Evolutionary conservation across 2,113 vertebrate genomes (phyloP), one percentile per base, ranked within the genome.

Genomic region (Corvus cornix): DNA sequence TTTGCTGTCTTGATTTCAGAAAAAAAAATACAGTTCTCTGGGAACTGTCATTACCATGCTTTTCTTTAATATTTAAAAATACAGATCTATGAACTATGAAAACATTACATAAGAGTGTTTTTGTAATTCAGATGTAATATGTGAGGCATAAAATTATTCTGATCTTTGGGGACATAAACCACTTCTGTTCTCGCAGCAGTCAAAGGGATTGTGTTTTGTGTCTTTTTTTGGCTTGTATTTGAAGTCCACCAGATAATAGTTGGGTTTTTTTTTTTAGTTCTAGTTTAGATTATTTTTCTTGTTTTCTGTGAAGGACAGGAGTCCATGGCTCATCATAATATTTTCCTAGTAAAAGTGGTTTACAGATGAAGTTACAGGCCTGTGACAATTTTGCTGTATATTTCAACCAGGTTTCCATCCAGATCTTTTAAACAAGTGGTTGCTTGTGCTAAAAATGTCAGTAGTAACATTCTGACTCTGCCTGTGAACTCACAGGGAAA

Each of bases 61-160:
- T 79, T 86, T 93, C 53, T 48, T 44, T 33, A 44, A 59, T 52
- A 53, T 74, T 91, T 78, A 67, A 95, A 87, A 92, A 74, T 63
- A 70, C 79, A 74, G 46, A 77, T 88, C 83, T 84, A 16, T 72
- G 66, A 66, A 75, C 80, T 94, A 84, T 67, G 62, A 93, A 96
- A 95, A 96, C 85, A 96, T 95, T 96, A 87, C 60, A 27, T 86
- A 81, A 93, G 64, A 56, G 58, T 31, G 16, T 89, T 97, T 93
- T 77, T 84, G 83, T 78, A 93, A 92, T 68, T 93, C 72, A 35
- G 76, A 87, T 68, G 43, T 60, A 89, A 88, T 84, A 81, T 77
- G 41, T 6, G 5, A 78, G 44, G 68, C 83, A 92, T 84, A 84
- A 84, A 89, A 90, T 90, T 81, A 67, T 81, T 84, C 56, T 24